phyloP scores from a whole-genome alignment of 1,140 invertebrate genomes.

The Sitophilus oryzae region DNA sequence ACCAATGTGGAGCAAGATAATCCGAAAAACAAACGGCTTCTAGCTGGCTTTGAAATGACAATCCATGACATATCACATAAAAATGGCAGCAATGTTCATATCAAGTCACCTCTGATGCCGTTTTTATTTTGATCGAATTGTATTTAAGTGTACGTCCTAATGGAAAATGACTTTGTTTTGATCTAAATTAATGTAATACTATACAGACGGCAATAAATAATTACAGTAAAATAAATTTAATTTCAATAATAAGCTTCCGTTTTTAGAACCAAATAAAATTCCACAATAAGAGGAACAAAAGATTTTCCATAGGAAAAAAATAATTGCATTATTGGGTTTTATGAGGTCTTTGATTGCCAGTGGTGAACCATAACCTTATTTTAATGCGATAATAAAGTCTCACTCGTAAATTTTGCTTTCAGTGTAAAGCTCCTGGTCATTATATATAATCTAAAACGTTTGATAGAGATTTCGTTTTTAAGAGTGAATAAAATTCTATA shows the following conservation, averaged over 20 bases:
- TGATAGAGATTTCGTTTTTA: conserved; percentile 37
- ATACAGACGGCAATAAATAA: too few species aligned
- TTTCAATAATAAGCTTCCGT: too few species aligned
- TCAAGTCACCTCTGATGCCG: too few species aligned
- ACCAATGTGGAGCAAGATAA: too few species aligned
- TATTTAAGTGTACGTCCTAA: too few species aligned
- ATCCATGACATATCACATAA: too few species aligned
- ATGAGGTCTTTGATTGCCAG: conserved; percentile 24
- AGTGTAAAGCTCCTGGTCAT: conserved; percentile 32
- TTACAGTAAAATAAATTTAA: too few species aligned
- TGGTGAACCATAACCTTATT: conserved; percentile 26
- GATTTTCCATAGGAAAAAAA: conserved; percentile 16
- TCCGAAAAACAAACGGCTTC: too few species aligned
- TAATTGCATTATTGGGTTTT: conserved; percentile 27
- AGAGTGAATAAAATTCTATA: conserved; percentile 40
- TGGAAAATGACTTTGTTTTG: too few species aligned
- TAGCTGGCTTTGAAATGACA: too few species aligned
- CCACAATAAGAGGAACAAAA: conserved; percentile 18
- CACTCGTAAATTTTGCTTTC: conserved; percentile 31
- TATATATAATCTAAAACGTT: conserved; percentile 39
- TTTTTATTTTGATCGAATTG: too few species aligned
- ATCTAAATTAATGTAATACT: conserved; percentile 8
- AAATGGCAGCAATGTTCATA: too few species aligned
- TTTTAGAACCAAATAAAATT: conserved; percentile 10
- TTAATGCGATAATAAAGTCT: conserved; percentile 32